phyloP scores from a whole-genome alignment of 2,888 invertebrate species.

The Caenorhabditis angaria region DNA sequence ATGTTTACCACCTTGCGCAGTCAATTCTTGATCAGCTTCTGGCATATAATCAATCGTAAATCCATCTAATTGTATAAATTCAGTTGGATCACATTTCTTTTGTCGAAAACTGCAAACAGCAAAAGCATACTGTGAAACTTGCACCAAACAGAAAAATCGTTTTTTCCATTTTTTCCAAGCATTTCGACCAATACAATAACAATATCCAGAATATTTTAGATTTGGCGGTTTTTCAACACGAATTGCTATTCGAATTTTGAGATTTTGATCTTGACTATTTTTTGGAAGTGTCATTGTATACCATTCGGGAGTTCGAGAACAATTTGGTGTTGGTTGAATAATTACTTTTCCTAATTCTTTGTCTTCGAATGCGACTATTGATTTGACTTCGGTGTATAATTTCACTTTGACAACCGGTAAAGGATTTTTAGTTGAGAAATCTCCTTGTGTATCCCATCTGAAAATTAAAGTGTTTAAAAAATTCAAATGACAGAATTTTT shows the following conservation, averaged over 20 bases:
- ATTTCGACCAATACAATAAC: conserved; percentile 80
- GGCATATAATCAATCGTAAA: conserved; percentile 97
- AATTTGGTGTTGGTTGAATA: conserved; percentile 78
- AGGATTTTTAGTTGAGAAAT: conserved; percentile 96
- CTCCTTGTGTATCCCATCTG: conserved; percentile 97
- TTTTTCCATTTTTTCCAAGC: conserved; percentile 99
- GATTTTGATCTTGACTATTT: conserved; percentile 91
- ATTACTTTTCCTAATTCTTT: conserved; percentile 89
- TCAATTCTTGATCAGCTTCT: conserved; percentile 86
- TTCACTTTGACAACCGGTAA: conserved; percentile 94
- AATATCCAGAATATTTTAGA: conserved; percentile 94
- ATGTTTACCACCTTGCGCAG: conserved; percentile 86
- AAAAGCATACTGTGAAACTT: conserved; percentile 97
- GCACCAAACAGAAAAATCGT: conserved; percentile 95
- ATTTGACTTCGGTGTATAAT: conserved; percentile 94
- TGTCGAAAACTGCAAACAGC: conserved; percentile 99
- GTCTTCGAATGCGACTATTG: conserved; percentile 96
- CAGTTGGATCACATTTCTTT: conserved; percentile 97
- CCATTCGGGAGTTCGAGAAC: conserved; percentile 81
- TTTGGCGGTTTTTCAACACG: conserved; percentile 96
- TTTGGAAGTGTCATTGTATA: conserved; percentile 95
- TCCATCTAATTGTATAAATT: conserved; percentile 99
- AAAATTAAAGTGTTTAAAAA: conserved; percentile 74
- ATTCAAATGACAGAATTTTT: too few species aligned
- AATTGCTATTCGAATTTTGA: conserved; percentile 95